These are phyloP conservation scores for Dipodomys stephensi DNA, from an alignment of 2,113 vertebrate genomes.

Conservation along the genomic window DNA sequence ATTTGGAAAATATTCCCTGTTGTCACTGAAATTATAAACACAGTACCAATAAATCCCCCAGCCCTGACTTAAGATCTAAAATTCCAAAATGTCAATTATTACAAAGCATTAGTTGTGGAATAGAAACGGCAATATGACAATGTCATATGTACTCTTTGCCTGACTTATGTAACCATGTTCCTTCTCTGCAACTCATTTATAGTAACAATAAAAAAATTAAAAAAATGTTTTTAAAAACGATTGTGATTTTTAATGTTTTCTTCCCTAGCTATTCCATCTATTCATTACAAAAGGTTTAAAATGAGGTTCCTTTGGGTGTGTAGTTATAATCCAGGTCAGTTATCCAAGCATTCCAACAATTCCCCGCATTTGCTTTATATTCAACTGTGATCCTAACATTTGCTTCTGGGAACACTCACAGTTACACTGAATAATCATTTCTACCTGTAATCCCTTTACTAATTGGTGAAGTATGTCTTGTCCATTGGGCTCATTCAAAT, in stretches of 20 bases:
- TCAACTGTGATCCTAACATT: conserved; percentile 66
- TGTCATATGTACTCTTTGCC: no score
- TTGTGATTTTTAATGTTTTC: not conserved
- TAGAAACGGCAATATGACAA: not conserved
- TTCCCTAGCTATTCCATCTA: not conserved
- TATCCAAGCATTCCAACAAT: not conserved
- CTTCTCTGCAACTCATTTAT: no score
- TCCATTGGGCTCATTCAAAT: conserved; percentile 70
- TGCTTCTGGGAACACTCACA: conserved; percentile 63
- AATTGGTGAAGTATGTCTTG: conserved; percentile 73
- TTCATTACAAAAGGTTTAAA: not conserved
- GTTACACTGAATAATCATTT: conserved; percentile 67
- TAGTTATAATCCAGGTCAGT: conserved; percentile 53
- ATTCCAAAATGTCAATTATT: not conserved
- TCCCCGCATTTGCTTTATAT: conserved; percentile 20
- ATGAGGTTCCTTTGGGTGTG: not conserved
- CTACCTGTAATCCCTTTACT: conserved; percentile 67
- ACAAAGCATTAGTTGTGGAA: not conserved
- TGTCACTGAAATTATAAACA: not conserved
- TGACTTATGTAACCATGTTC: no score
- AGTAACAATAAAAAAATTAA: not conserved
- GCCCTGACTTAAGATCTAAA: not conserved
- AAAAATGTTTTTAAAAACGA: not conserved
- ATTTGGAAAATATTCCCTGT: not conserved
- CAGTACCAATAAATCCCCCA: not conserved